Percentiles rank a stretch among this genome's conserved stretches.
phyloP scores from a whole-genome alignment of 2,888 invertebrate genomes.

The Nipponacmea schrenckii region DNA sequence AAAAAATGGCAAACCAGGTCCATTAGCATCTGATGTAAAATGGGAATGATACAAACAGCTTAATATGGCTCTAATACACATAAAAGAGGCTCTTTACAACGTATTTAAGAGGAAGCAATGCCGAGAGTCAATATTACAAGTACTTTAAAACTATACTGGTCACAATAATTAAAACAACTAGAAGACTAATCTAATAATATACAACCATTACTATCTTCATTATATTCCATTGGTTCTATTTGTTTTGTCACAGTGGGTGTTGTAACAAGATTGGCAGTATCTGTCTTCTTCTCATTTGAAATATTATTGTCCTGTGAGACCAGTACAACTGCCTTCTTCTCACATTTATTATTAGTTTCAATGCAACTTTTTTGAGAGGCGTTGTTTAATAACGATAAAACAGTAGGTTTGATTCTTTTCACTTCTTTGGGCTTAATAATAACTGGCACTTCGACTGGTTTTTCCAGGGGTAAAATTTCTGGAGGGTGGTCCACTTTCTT shows the following conservation, averaged over 20 bases:
- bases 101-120: too few species aligned
- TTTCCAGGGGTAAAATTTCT: not conserved
- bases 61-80: too few species aligned
- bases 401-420: not conserved
- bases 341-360: not conserved
- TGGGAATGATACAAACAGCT: too few species aligned
- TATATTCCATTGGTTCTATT: not conserved
- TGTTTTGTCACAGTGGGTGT: not conserved
- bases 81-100: too few species aligned
- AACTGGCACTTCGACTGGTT: not conserved
- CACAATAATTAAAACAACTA: too few species aligned
- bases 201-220: constrained; percentile 4
- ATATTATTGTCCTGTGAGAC: too few species aligned
- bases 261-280: not conserved
- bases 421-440: not conserved
- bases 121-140: too few species aligned
- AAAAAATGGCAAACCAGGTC: too few species aligned
- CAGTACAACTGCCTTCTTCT: not conserved
- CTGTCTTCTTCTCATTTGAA: not conserved
- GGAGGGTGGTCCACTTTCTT: constrained; percentile 17
- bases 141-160: too few species aligned
- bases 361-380: not conserved
- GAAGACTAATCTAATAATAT: not conserved
- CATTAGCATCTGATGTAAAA: too few species aligned
- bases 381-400: not conserved